Evolutionary conservation across 1,140 invertebrate genomes (phyloP), one percentile per base, ranked within the genome.

Genomic region (Drosophila parvula): DNA sequence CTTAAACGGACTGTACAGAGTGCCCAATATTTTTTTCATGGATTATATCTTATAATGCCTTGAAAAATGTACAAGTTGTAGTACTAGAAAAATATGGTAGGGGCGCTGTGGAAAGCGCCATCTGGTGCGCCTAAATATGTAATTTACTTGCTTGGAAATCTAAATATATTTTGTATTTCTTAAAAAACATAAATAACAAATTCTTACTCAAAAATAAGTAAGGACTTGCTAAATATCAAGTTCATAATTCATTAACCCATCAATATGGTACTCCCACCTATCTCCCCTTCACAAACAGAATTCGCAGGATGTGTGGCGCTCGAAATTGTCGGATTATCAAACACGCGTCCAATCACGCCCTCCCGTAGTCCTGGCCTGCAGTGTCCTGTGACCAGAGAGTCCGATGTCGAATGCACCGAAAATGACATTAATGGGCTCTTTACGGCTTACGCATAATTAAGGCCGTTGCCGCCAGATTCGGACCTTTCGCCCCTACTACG

Each of bases 391-490:
- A 10, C 36, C 55, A 27, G 9, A 27, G 9, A n/a, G 11, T 34
- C 28, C 61, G 18, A 32, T 62, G 55, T 34, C 27, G 51, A 30
- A 53, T 68, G 56, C 63, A 79, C 48, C 56, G 83, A 67, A 88
- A 89, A 84, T 80, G 80, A 48, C 81, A 89, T 84, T 88, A 88
- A 88, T 84, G 83, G 83, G 60, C 64, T 70, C 71, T 62, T 68
- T 60, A 55, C 51, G 74, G 68, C 60, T 84, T 78, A 78, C 83
- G 83, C 84, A 88, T 88, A 88, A 89, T 88, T 88, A 89, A 89
- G 83, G 58, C 76, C 68, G 73, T 65, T 71, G 67, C 64, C 53
- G 53, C 16, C 41, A 48, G 56, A 38, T 63, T 36, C 41, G 22
- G 9, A 38, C 47, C 16, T 18, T 2, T 16, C 9, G 41, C 8